A percentile compares a stretch with the other conserved stretches of the same genome.
Conservation (phyloP, 2,797 vertebrate species). For the Pachyuromys duprasi region DNA sequence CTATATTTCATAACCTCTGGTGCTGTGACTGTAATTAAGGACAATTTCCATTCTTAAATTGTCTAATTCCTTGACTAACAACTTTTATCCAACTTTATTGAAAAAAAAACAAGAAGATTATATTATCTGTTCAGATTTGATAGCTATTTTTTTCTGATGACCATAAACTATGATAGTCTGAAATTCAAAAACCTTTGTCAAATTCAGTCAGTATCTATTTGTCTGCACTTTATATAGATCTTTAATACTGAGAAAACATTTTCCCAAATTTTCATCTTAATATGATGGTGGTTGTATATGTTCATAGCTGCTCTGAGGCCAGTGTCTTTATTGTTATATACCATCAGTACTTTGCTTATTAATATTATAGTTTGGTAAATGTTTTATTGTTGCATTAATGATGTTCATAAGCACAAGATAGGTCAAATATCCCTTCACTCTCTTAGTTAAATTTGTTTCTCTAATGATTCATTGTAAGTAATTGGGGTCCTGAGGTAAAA, state of each 20-base stretch:
- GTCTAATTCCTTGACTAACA: neutral
- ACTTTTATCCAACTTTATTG: slow-evolving; percentile 8
- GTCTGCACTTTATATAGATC: neutral
- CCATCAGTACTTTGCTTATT: neutral
- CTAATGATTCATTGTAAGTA: slow-evolving; percentile 56
- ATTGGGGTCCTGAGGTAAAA: slow-evolving; percentile 53
- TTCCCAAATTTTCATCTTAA: neutral
- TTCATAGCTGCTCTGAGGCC: neutral
- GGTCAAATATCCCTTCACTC: neutral
- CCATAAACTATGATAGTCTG: neutral
- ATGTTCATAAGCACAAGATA: slow-evolving; percentile 47
- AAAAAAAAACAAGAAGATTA: slow-evolving; percentile 37
- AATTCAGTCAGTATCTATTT: neutral
- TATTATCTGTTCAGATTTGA: neutral
- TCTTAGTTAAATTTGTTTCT: slow-evolving; percentile 53
- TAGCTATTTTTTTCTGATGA: neutral
- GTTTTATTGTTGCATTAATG: slow-evolving; percentile 35
- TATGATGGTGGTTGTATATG: neutral
- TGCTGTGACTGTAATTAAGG: neutral
- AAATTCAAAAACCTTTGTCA: slow-evolving; percentile 18
- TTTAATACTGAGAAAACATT: neutral
- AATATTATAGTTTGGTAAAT: slow-evolving; percentile 13
- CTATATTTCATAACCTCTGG: slow-evolving; percentile 4
- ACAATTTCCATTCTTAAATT: neutral
- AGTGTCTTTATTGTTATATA: neutral